phyloP scores from a whole-genome alignment of 2,888 invertebrate genomes.

The Portevinia maculata region DNA sequence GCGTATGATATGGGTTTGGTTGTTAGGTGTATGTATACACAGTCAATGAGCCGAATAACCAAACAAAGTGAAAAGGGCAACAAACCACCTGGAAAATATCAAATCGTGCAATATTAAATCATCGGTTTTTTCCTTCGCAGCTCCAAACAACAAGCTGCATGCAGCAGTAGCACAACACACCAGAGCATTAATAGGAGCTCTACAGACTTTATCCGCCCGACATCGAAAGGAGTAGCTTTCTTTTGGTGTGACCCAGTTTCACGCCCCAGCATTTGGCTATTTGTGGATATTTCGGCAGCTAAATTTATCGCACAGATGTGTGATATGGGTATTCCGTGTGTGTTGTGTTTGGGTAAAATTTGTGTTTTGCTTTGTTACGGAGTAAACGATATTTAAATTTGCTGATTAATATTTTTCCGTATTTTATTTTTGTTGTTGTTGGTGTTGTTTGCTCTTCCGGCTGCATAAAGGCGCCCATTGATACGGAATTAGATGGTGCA shows the following conservation, averaged over 20 bases:
- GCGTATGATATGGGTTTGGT: slow-evolving; percentile 1
- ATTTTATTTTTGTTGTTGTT: slow-evolving; percentile 1
- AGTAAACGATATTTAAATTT: slow-evolving; percentile 40
- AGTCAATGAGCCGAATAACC: slow-evolving; percentile 28
- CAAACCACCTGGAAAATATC: slow-evolving; percentile 58
- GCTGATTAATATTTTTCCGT: slow-evolving; percentile 47
- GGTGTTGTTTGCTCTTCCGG: slow-evolving; percentile 58
- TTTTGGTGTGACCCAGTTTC: slow-evolving; percentile 39
- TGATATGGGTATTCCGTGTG: slow-evolving; percentile 33
- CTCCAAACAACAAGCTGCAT: background rate
- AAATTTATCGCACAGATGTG: slow-evolving; percentile 64
- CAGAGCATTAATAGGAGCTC: slow-evolving; percentile 10
- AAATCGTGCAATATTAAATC: slow-evolving; percentile 45
- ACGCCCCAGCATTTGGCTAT: slow-evolving; percentile 35
- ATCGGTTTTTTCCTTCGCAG: background rate
- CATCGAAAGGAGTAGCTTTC: slow-evolving; percentile 24
- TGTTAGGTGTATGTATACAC: background rate
- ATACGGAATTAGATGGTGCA: slow-evolving; percentile 47
- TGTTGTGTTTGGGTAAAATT: slow-evolving; percentile 1
- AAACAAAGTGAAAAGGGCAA: slow-evolving; percentile 39
- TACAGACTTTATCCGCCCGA: background rate
- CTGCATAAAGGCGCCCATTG: slow-evolving; percentile 60
- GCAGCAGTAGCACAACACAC: background rate
- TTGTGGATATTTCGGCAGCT: slow-evolving; percentile 59
- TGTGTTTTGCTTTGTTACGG: slow-evolving; percentile 7